Conservation (phyloP, 2,797 vertebrate species). For the Sebastes jordani region DNA sequence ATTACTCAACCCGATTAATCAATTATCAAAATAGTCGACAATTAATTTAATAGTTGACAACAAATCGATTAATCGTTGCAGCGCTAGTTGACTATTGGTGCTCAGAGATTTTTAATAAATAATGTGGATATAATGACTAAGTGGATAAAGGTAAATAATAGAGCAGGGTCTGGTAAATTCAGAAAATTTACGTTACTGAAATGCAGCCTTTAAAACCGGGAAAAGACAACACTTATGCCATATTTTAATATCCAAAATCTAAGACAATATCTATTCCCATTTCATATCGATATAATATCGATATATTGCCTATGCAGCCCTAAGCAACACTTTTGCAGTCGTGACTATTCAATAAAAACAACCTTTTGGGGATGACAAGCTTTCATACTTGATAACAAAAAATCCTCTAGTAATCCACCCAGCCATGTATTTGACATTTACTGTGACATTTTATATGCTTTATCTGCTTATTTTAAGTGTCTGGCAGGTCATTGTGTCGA, state of each 20-base stretch:
- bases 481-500: conserved; percentile 51
- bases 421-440: conserved; percentile 52
- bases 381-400: conserved; percentile 45
- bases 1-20: no score
- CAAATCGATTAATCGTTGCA: not conserved
- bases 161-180: not conserved
- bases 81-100: not conserved
- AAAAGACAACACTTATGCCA: not conserved
- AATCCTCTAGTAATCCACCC: conserved; percentile 40
- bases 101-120: not conserved
- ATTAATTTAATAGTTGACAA: not conserved
- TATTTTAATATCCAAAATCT: not conserved
- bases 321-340: not conserved
- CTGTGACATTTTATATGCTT: conserved; percentile 49
- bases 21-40: not conserved
- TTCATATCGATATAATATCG: not conserved
- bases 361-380: conserved; percentile 25
- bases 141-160: not conserved
- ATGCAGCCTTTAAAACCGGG: not conserved
- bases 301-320: not conserved
- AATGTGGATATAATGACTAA: not conserved
- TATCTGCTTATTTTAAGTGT: conserved; percentile 57
- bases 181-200: not conserved
- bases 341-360: conserved; percentile 18
- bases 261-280: not conserved